Conservation (phyloP, 2,888 invertebrate genomes). For the Cataglyphis albicans region DNA sequence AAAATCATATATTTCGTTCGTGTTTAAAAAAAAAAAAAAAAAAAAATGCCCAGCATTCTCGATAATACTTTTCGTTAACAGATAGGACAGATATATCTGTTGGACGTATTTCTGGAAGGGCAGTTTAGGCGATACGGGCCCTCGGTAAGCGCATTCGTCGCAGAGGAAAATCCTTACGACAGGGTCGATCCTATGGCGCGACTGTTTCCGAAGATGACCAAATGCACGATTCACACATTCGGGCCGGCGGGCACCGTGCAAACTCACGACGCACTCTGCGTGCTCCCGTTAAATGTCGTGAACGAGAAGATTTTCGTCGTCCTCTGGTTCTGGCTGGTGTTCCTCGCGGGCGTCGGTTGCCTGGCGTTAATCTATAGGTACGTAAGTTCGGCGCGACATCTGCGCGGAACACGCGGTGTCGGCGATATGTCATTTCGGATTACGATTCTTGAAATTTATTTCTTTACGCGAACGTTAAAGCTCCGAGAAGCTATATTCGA, state of each 20-base stretch:
- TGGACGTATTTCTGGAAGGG: slow-evolving; percentile 89
- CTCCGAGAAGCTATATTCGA: neutral
- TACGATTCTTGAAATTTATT: slow-evolving; percentile 12
- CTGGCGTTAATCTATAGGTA: slow-evolving; percentile 90
- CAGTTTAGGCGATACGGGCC: slow-evolving; percentile 89
- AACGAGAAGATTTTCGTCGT: slow-evolving; percentile 93
- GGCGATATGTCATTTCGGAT: neutral
- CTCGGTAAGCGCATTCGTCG: slow-evolving; percentile 86
- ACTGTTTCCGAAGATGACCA: slow-evolving; percentile 90
- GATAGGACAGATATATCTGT: slow-evolving; percentile 90
- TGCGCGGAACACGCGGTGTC: neutral
- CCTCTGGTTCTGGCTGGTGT: slow-evolving; percentile 91
- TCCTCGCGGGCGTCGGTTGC: slow-evolving; percentile 89
- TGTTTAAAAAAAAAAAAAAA: neutral
- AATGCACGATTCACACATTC: slow-evolving; percentile 88
- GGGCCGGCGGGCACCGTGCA: slow-evolving; percentile 89
- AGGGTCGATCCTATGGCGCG: slow-evolving; percentile 90
- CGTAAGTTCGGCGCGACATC: neutral
- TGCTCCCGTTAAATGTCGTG: slow-evolving; percentile 92
- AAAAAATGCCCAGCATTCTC: no score
- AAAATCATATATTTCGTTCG: no score
- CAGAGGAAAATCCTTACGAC: slow-evolving; percentile 85
- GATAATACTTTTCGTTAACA: slow-evolving; percentile 75
- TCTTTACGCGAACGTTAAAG: neutral
- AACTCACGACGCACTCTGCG: slow-evolving; percentile 89